A percentile compares a stretch with the other conserved stretches of the same genome.
Evolutionary conservation across 1,140 invertebrate genomes (phyloP).

Genomic region (Lasioglossum albipes): DNA sequence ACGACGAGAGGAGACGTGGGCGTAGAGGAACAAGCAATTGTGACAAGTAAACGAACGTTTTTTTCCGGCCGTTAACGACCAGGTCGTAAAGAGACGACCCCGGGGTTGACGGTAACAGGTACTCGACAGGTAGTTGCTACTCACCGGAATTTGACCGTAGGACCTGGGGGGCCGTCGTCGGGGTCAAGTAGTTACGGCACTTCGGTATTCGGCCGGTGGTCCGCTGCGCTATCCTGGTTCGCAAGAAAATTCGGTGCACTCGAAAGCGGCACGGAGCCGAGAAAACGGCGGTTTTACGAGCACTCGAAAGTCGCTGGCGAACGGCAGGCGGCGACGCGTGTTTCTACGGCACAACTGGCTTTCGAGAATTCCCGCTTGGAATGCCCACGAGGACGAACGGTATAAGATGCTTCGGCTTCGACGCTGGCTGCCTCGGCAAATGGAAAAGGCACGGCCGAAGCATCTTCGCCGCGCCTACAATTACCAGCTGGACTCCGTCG

Average conservation of each 20-base stretch:
- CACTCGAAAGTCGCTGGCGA: conserved; percentile 61
- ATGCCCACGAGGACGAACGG: conserved; percentile 76
- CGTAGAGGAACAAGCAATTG: not conserved
- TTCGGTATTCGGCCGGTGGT: conserved; percentile 24
- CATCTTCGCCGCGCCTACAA: conserved; percentile 62
- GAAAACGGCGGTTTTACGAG: conserved; percentile 60
- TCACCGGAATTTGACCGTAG: conserved; percentile 52
- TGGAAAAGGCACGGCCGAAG: conserved; percentile 64
- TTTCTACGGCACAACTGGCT: conserved; percentile 72
- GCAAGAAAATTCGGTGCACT: conserved; percentile 52
- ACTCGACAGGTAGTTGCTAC: conserved; percentile 7
- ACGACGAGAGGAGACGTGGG: not conserved
- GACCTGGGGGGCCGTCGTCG: not conserved
- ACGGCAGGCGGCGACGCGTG: conserved; percentile 58
- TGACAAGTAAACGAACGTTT: not conserved
- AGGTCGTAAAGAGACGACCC: not conserved
- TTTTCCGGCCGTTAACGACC: not conserved
- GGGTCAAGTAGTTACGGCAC: conserved; percentile 15
- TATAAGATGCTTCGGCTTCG: conserved; percentile 66
- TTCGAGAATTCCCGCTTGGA: conserved; percentile 74
- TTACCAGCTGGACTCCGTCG: conserved; percentile 56
- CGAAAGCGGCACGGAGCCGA: conserved; percentile 39
- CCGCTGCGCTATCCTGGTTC: not conserved
- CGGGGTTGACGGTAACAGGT: not conserved
- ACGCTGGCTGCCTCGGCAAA: conserved; percentile 70